Conservation (phyloP, 1,140 invertebrate genomes). For the Campoletis sonorensis region DNA sequence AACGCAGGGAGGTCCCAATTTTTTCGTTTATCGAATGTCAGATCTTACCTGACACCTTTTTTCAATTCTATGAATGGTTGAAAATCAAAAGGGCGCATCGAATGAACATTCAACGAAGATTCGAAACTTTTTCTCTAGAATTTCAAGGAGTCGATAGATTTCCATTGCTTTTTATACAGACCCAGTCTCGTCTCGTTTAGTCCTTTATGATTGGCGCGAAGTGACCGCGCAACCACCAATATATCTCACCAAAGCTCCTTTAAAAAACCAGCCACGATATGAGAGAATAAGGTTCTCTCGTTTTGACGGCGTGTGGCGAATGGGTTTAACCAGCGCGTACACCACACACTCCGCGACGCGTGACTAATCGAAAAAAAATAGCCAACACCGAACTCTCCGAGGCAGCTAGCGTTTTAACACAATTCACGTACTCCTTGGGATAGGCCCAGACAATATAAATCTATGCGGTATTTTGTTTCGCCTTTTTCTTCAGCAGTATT, state of each 20-base stretch:
- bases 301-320: constrained; percentile 61
- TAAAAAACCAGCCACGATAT: neutral
- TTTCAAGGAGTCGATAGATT: no score
- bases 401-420: constrained; percentile 10
- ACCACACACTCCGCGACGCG: constrained; percentile 36
- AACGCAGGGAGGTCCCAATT: neutral
- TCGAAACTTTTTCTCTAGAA: no score
- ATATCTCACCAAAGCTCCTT: neutral
- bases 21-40: constrained; percentile 20
- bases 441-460: constrained; percentile 50
- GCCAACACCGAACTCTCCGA: neutral
- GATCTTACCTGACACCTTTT: constrained; percentile 22
- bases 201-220: constrained; percentile 16
- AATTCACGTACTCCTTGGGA: constrained; percentile 52
- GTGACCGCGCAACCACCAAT: neutral
- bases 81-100: no score
- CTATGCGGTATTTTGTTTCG: constrained; percentile 46
- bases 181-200: neutral
- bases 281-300: constrained; percentile 53
- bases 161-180: no score
- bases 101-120: no score
- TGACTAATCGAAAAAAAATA: constrained; percentile 59
- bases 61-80: neutral
- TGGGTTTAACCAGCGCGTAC: constrained; percentile 53
- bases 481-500: neutral